phyloP scores from a whole-genome alignment of 2,888 invertebrate genomes.

The Leucophora obtusa region DNA sequence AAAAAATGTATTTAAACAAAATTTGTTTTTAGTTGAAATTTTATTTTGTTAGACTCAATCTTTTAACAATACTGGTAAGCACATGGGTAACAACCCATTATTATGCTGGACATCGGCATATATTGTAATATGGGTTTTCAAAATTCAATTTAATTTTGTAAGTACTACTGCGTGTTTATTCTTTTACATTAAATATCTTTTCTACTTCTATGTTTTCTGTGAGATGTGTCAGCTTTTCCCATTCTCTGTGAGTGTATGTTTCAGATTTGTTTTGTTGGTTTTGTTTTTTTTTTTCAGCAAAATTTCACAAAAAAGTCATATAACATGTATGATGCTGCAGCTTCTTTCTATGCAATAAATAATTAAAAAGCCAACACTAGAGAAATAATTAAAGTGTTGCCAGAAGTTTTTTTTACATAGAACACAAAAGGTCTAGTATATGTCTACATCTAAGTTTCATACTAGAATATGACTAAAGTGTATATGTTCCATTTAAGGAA shows the following conservation, averaged over 20 bases:
- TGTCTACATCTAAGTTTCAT: conserved; percentile 42
- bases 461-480: not conserved
- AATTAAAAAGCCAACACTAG: conserved; percentile 76
- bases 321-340: not conserved
- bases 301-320: not conserved
- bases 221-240: not conserved
- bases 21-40: too few relatives aligned
- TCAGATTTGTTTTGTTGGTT: too few relatives aligned
- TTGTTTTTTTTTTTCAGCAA: not conserved
- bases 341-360: conserved; percentile 69
- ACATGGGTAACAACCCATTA: too few relatives aligned
- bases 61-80: too few relatives aligned
- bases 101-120: too few relatives aligned
- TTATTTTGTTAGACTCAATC: too few relatives aligned
- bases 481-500: not conserved
- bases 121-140: too few relatives aligned
- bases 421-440: conserved; percentile 41
- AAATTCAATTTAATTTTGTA: not conserved
- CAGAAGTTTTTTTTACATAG: conserved; percentile 64
- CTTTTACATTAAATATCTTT: not conserved
- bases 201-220: not conserved
- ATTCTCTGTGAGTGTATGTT: not conserved
- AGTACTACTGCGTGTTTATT: not conserved
- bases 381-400: conserved; percentile 76
- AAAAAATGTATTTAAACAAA: too few relatives aligned